Evolutionary conservation across 2,888 invertebrate genomes (phyloP).

Genomic region (Epicampocera succincta): DNA sequence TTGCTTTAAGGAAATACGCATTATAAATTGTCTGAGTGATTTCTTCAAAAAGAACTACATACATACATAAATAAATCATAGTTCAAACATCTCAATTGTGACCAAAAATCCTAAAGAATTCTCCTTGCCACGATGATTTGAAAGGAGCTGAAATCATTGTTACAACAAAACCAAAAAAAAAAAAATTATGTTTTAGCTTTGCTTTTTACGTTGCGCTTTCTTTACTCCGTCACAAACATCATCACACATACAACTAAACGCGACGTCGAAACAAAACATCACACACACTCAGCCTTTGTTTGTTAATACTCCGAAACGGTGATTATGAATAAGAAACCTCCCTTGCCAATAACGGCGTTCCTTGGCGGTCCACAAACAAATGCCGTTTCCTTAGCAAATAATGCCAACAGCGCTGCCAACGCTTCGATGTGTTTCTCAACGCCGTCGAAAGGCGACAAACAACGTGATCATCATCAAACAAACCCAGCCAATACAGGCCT

Average conservation of each 20-base stretch:
- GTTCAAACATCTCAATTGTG: slow-evolving; percentile 11
- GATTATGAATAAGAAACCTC: slow-evolving; percentile 80
- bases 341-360: slow-evolving; percentile 79
- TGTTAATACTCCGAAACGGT: slow-evolving; percentile 49
- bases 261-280: slow-evolving; percentile 38
- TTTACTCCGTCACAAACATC: not conserved
- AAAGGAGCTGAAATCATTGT: slow-evolving; percentile 20
- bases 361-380: slow-evolving; percentile 73
- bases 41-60: not conserved
- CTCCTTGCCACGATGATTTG: slow-evolving; percentile 50
- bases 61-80: slow-evolving; percentile 13
- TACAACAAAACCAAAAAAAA: no score
- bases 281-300: slow-evolving; percentile 37
- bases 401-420: slow-evolving; percentile 67
- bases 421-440: slow-evolving; percentile 72
- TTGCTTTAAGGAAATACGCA: slow-evolving; percentile 14
- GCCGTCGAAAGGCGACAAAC: slow-evolving; percentile 76
- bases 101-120: slow-evolving; percentile 29
- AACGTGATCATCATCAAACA: slow-evolving; percentile 74
- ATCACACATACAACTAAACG: slow-evolving; percentile 4
- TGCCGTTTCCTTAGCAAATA: slow-evolving; percentile 65
- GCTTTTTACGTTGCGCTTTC: slow-evolving; percentile 25
- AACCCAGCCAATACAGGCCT: slow-evolving; percentile 74
- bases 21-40: slow-evolving; percentile 18
- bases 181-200: not conserved